These are phyloP conservation scores for Poeciliopsis turrubarensis DNA, from an alignment of 2,113 vertebrate species.

Conservation along the genomic window DNA sequence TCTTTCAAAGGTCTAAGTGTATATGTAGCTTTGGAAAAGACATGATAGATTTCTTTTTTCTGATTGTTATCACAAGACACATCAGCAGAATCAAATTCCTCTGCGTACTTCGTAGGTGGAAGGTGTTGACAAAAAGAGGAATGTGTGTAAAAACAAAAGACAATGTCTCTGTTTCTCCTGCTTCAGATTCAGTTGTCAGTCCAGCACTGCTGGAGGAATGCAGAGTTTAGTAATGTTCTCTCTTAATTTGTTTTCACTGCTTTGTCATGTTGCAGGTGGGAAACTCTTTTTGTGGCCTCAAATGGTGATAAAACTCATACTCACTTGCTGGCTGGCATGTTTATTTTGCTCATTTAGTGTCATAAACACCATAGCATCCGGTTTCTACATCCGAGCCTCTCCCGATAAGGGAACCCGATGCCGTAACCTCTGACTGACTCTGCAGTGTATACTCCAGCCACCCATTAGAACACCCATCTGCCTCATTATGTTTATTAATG, in stretches of 20 bases:
- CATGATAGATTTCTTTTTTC: neutral
- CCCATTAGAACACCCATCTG: slow-evolving; percentile 67
- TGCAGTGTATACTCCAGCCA: slow-evolving; percentile 50
- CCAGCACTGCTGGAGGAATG: neutral
- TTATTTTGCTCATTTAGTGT: slow-evolving; percentile 52
- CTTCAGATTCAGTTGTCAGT: slow-evolving; percentile 10
- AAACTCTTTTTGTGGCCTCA: slow-evolving; percentile 8
- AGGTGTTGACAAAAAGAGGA: slow-evolving; percentile 31
- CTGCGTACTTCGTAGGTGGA: slow-evolving; percentile 1
- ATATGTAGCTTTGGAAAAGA: neutral
- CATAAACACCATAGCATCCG: slow-evolving; percentile 57
- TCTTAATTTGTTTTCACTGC: slow-evolving; percentile 27
- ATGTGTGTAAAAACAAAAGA: slow-evolving; percentile 23
- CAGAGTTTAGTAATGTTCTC: neutral
- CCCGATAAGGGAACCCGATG: slow-evolving; percentile 37
- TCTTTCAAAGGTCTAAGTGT: too few relatives aligned
- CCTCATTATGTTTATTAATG: slow-evolving; percentile 79
- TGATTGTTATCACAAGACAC: neutral
- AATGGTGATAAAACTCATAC: slow-evolving; percentile 14
- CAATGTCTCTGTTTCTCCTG: slow-evolving; percentile 5
- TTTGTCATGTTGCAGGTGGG: slow-evolving; percentile 24
- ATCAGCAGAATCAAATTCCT: slow-evolving; percentile 4
- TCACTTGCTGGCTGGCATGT: slow-evolving; percentile 29
- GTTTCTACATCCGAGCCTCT: slow-evolving; percentile 49
- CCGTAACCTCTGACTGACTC: slow-evolving; percentile 53